These are phyloP conservation scores for Channallabes apus DNA, from an alignment of 2,797 vertebrate species.

Conservation along the genomic window DNA sequence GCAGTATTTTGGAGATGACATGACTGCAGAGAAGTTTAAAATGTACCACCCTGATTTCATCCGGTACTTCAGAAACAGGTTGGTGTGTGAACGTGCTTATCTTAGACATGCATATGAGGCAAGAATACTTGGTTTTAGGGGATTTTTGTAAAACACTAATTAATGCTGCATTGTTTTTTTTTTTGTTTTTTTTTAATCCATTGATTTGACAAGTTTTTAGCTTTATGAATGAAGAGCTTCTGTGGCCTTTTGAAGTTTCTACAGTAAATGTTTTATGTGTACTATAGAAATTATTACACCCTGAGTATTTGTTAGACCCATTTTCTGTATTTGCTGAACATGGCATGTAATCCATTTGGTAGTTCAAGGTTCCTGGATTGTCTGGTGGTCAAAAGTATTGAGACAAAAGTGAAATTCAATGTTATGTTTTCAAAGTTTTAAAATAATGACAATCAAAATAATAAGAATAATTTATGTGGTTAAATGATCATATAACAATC, in stretches of 20 bases:
- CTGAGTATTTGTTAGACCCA: not conserved
- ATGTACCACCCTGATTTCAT: constrained; percentile 82
- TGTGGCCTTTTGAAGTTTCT: not conserved
- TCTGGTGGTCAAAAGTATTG: too few species aligned
- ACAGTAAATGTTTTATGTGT: not conserved
- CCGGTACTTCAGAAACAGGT: constrained; percentile 82
- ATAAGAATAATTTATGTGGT: too few species aligned
- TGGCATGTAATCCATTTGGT: not conserved
- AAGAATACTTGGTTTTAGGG: not conserved
- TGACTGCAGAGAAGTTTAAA: constrained; percentile 71
- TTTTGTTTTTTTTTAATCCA: not conserved
- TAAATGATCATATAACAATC: too few species aligned
- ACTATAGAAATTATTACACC: not conserved
- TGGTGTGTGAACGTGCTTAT: constrained; percentile 11
- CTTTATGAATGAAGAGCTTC: not conserved
- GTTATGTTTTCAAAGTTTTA: too few species aligned
- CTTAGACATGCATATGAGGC: too few species aligned
- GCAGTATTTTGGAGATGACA: constrained; percentile 70
- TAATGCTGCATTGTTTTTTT: not conserved
- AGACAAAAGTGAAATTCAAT: too few species aligned
- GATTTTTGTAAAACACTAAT: not conserved
- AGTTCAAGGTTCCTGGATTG: not conserved
- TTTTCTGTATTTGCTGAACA: too few species aligned
- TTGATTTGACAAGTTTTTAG: not conserved
- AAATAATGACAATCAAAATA: too few species aligned